Conservation (phyloP, 1,140 invertebrate species). For the Littorina saxatilis region DNA sequence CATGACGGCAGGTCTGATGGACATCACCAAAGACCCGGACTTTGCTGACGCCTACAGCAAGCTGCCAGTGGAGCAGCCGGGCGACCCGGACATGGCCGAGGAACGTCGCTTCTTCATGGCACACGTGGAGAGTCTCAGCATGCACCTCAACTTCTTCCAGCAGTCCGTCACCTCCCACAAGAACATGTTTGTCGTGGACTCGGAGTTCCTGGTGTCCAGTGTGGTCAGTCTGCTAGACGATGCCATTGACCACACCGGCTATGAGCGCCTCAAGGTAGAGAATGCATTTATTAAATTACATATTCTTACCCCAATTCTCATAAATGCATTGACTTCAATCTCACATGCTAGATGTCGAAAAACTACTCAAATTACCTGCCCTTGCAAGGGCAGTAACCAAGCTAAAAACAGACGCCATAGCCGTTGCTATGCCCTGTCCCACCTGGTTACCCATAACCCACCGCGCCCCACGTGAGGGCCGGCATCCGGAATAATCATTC, state of each 20-base stretch:
- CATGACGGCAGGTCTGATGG: conserved; percentile 70
- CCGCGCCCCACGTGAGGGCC: too few species aligned
- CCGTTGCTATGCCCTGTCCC: too few species aligned
- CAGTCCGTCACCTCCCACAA: conserved; percentile 61
- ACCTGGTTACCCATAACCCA: too few species aligned
- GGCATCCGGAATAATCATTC: too few species aligned
- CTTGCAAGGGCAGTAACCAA: too few species aligned
- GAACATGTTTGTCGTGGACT: conserved; percentile 71
- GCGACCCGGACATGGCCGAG: conserved; percentile 65
- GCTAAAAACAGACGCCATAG: too few species aligned
- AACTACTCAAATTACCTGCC: too few species aligned
- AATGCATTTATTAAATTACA: too few species aligned
- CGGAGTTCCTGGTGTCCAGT: conserved; percentile 68
- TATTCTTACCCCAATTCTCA: too few species aligned
- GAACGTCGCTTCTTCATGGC: conserved; percentile 70
- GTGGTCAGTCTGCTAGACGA: conserved; percentile 67
- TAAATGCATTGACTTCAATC: too few species aligned
- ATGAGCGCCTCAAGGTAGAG: conserved; percentile 67
- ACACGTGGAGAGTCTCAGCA: conserved; percentile 68
- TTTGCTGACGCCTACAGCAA: conserved; percentile 65
- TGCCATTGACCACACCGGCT: conserved; percentile 67
- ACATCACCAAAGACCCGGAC: conserved; percentile 72
- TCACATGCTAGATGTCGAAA: too few species aligned
- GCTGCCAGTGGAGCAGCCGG: conserved; percentile 56
- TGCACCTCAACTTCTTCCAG: conserved; percentile 71